Base-by-base conservation (phyloP, 2,888 invertebrate genomes). In the Drosophila birchii region DNA sequence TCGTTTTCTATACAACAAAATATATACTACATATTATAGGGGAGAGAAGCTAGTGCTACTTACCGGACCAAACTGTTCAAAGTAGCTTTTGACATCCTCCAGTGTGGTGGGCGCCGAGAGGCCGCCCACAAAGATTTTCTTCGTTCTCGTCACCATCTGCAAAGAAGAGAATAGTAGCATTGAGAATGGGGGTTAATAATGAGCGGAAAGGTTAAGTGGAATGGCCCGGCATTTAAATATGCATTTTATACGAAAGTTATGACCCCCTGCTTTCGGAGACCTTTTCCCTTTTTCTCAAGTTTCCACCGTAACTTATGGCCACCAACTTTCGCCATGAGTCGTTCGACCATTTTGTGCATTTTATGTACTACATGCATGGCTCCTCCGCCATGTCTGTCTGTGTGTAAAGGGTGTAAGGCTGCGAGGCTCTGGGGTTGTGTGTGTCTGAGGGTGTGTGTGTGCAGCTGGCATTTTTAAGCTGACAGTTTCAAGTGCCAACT, bases 101-200 rank as follows among this genome's bases (percentile, higher is more conserved):
- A 99, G 96, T 92, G 99, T 99, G 93, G 99, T 99, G 93, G 98
- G 98, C 93, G 99, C 99, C 92, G 99, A 99, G 92, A 99, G 95
- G 93, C 99, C 99, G 91, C 99, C 99, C 93, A 99, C 99, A 95
- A 99, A 99, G 94, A 99, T 99, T 95, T 99, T 99, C 96, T 99
- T 99, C 95, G 99, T 99, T 95, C 98, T 97, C 94, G 99, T 99
- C 93, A 99, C 98, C 98, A 99, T 98, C 99, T 99, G 96, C 5
- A 95, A 95, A 81, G 20, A 49, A 20, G 95, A 80, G 34, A 34
- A 34, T 49, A 26, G 23, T 23, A 62, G 38, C 47, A 51, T 38
- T 68, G 44, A 23, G 23, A 26, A 64, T 5, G 16, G 34, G 64
- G 43, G 54, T 62, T 54, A 59, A 51, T 55, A 58, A 72, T 56